These are phyloP conservation scores for Stichodactyla helianthus DNA, from an alignment of 64 coral and sea anemone species.

Conservation along the genomic window DNA sequence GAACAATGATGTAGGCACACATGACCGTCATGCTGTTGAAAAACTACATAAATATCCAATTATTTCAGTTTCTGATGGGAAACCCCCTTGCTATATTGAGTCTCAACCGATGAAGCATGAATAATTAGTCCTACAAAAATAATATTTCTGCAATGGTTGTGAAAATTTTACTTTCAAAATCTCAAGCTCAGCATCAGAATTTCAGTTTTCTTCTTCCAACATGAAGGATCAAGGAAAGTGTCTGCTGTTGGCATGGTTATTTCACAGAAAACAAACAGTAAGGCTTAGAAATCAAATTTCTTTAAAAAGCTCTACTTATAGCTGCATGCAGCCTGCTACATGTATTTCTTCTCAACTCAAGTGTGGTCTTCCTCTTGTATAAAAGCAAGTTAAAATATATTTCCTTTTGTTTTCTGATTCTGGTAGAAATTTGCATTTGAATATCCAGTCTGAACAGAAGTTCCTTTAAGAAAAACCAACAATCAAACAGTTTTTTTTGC, in stretches of 20 bases:
- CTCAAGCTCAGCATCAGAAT: background rate
- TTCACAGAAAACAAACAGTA: background rate
- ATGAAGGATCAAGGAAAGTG: background rate
- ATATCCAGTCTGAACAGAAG: no score
- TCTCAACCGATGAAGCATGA: background rate
- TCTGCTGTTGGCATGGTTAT: background rate
- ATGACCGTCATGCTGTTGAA: conserved; percentile 1
- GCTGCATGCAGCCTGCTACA: no score
- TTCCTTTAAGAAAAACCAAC: no score
- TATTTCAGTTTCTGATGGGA: background rate
- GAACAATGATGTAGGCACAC: background rate
- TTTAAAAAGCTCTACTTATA: no score
- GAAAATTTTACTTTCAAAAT: background rate
- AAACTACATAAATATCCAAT: background rate
- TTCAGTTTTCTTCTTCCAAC: background rate
- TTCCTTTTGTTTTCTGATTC: no score
- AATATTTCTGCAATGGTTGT: background rate
- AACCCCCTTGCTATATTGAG: background rate
- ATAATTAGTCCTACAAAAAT: background rate
- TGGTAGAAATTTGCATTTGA: no score
- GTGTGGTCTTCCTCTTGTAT: no score
- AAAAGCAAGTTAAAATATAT: no score
- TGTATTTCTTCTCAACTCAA: no score
- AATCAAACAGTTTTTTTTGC: no score
- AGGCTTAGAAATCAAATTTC: background rate